A percentile compares a stretch with the other conserved stretches of the same genome.
phyloP scores from a whole-genome alignment of 2,888 invertebrate species.

The Muschampia plurimacula region DNA sequence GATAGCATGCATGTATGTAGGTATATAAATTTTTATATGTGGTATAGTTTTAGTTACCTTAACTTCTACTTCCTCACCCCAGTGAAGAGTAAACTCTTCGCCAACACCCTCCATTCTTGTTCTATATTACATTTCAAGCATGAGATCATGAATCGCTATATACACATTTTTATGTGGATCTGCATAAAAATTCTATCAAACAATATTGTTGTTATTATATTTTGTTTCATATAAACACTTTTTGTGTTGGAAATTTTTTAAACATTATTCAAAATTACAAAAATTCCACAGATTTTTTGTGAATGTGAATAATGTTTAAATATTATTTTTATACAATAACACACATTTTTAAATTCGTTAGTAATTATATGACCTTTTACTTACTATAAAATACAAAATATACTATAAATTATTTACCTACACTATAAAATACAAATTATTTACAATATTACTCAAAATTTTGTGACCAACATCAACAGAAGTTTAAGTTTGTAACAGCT shows the following conservation, averaged over 20 bases:
- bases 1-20: too few species aligned
- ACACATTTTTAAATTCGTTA: too few species aligned
- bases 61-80: slow-evolving; percentile 79
- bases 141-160: not conserved
- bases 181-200: slow-evolving; percentile 10
- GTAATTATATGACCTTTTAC: too few species aligned
- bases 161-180: slow-evolving; percentile 10
- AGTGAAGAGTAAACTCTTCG: slow-evolving; percentile 74
- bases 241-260: too few species aligned
- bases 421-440: too few species aligned
- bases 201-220: not conserved
- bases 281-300: not conserved
- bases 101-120: slow-evolving; percentile 66
- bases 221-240: not conserved
- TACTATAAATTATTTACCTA: too few species aligned
- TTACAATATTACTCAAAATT: too few species aligned
- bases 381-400: too few species aligned
- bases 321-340: too few species aligned
- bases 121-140: slow-evolving; percentile 36
- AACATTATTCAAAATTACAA: not conserved
- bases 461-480: too few species aligned
- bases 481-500: too few species aligned
- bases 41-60: slow-evolving; percentile 60
- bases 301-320: too few species aligned
- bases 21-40: not conserved